Percentiles rank a stretch among this genome's conserved stretches.
phyloP scores from a whole-genome alignment of 2,797 vertebrate genomes.

The Bradypus variegatus region DNA sequence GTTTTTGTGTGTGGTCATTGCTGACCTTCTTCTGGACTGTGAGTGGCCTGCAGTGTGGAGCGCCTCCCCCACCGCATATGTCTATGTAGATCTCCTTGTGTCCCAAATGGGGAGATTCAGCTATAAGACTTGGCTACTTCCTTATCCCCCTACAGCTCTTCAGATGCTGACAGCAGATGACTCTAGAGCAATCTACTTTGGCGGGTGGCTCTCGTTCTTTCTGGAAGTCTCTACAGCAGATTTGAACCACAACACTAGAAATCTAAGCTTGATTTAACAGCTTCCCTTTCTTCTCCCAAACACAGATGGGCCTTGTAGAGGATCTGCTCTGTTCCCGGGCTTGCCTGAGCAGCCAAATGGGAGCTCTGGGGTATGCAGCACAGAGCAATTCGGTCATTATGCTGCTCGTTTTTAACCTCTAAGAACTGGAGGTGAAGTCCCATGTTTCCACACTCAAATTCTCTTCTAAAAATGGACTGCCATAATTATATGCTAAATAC shows the following conservation, averaged over 20 bases:
- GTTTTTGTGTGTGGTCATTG: not conserved
- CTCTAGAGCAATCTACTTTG: accelerated
- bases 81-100: accelerated
- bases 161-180: not conserved
- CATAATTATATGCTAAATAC: slow-evolving; percentile 73
- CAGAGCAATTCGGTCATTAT: slow-evolving; percentile 33
- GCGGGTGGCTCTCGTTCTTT: accelerated
- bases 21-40: not conserved
- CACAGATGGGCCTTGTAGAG: too few species aligned
- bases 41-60: accelerated
- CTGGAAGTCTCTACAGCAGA: not conserved
- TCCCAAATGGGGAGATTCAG: not conserved
- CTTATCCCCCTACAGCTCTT: too few species aligned
- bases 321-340: not conserved
- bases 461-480: slow-evolving; percentile 68
- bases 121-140: not conserved
- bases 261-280: accelerated
- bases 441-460: slow-evolving; percentile 41
- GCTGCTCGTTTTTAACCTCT: slow-evolving; percentile 61
- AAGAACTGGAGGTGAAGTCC: slow-evolving; percentile 59
- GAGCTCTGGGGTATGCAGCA: not conserved
- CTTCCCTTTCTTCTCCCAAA: not conserved
- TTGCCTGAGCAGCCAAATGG: accelerated
- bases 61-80: accelerated
- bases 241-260: too few species aligned